Evolutionary conservation across 2,888 invertebrate genomes (phyloP), one percentile per base, ranked within the genome.

Genomic region (Orthosia incerta): DNA sequence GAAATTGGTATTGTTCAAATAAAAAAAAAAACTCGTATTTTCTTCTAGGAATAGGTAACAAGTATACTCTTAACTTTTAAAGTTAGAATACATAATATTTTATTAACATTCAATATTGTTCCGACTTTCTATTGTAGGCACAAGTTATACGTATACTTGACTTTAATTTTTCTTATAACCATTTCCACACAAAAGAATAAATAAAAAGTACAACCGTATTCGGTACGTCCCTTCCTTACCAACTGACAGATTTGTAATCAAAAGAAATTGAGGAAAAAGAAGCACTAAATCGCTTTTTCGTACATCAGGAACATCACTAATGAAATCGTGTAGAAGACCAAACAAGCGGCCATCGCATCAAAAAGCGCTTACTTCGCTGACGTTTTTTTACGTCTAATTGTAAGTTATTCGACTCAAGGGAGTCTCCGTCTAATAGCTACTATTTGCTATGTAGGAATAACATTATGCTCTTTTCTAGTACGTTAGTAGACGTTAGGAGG

Each of bases 301-400:
- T 89, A 92, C 90, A 91, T 93, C 91, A 79, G 74, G 79, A 85
- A 83, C 71, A 74, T 85, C 86, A 88, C 92, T 94, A 94, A 94
- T 94, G 93, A 94, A 94, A 94, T 94, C 93, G 90, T 91, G 92
- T 89, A 88, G 89, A 76, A 74, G 73, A 50, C 74, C 91, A 91
- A 93, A 93, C 92, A 93, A 91, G 90, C 89, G 87, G 87, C 86
- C 91, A 91, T 91, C 92, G 91, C 93, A 93, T 94, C 93, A 94
- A 93, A 94, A 94, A 93, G 91, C 92, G 93, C 92, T 94, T 93
- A 94, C 91, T 86, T 85, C 87, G 84, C 87, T 84, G 83, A 77
- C 86, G 87, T 91, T 94, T 93, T 74, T 94, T 93, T 92, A 89
- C 89, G 85, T 89, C 91, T 93, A 93, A 94, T 93, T 93, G 91